Evolutionary conservation across 2,797 vertebrate species (phyloP).

Genomic region (Odontamblyopus rebecca): DNA sequence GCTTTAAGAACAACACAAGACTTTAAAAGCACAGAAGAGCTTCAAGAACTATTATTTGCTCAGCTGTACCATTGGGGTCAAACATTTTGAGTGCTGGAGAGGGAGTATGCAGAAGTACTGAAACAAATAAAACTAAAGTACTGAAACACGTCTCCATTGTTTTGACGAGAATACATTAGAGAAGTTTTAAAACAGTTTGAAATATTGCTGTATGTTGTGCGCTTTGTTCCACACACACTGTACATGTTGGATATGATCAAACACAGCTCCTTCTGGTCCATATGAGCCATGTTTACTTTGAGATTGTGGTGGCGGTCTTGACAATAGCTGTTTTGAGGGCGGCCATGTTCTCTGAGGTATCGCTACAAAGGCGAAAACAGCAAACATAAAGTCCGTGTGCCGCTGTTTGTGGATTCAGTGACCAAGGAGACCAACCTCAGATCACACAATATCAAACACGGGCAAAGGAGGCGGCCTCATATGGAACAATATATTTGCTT

Average conservation of each 20-base stretch:
- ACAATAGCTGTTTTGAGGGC: slow-evolving; percentile 7
- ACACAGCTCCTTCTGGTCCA: neutral
- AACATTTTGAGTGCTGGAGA: too few species aligned
- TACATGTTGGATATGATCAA: neutral
- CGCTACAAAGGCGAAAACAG: neutral
- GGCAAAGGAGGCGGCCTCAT: neutral
- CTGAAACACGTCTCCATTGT: neutral
- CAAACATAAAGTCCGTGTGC: slow-evolving; percentile 2
- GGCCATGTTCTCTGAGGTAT: neutral
- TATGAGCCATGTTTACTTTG: slow-evolving; percentile 4
- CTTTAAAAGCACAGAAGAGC: too few species aligned
- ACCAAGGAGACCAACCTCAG: neutral
- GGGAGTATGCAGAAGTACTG: too few species aligned
- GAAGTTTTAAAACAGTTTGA: neutral
- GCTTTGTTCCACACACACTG: neutral
- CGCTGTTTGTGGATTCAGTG: neutral
- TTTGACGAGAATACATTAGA: neutral
- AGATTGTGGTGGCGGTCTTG: neutral
- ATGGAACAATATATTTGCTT: neutral
- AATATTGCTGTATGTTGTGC: neutral
- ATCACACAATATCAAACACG: neutral
- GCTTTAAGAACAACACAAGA: too few species aligned
- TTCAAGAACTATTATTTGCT: too few species aligned
- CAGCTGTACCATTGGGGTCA: too few species aligned
- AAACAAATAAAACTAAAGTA: too few species aligned